Base-by-base conservation (phyloP, 2,888 invertebrate genomes). In the Pristionchus mayeri region DNA sequence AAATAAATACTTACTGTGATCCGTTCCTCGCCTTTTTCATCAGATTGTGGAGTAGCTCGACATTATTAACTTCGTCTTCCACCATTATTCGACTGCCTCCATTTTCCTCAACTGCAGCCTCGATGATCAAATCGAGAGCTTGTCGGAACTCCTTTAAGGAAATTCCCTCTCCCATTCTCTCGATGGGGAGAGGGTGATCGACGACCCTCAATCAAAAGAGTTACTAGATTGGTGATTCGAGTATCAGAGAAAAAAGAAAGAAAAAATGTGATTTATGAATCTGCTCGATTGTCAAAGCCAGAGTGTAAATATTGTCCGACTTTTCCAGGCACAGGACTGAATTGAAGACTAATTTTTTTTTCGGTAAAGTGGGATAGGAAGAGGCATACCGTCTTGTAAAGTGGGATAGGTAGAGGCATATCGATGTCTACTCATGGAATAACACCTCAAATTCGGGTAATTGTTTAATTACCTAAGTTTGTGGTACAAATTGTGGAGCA, bases 31-130 rank as follows among this genome's bases (percentile, higher is more conserved):
- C 54, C 18, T 60, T 63, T 63, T 40, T 82, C 60, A 82, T 82
- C 4, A 82, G 18, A 37, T 82, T 82, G 34, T 82, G 30, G 3
- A 82, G 44, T 27, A 52, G n/a, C 37, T 82, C 81, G 13, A 82
- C 81, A 48, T 82, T 60, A 27, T 82, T 82, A 0, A 82, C 63
- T 50, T 82, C 81, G 57, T 82, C 81, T 40, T 82, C 81, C 13
- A 82, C n/a, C 81, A 82, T 82, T 16, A 34, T 60, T 63, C 81
- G 18, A 60, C n/a, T 82, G 21, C 63, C 81, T 48, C 63, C 60
- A 63, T 82, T 82, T 30, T 82, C 81, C 34, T 48, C 63, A 24
- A 82, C 81, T 21, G 63, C 3, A 27, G 63, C 24, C n/a, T 82
- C 81, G 63, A 82, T 44, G 21, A 82, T 82, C 16, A 50, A 44